A percentile compares a stretch with the other conserved stretches of the same genome.
phyloP scores from a whole-genome alignment of 2,888 invertebrate species.

The Eupithecia abbreviata region DNA sequence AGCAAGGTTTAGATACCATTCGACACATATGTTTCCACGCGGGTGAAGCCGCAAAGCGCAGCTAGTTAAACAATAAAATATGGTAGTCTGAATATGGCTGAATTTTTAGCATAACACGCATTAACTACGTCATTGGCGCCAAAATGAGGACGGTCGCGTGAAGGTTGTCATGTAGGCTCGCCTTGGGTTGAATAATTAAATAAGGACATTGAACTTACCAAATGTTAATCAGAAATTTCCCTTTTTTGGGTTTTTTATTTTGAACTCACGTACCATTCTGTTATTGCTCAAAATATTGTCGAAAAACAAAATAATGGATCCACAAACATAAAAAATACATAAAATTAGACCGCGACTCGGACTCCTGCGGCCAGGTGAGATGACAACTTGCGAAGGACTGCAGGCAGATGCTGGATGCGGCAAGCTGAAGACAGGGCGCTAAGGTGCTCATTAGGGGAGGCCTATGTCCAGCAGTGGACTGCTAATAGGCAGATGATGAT shows the following conservation, averaged over 20 bases:
- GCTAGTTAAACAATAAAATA: neutral
- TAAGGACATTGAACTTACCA: neutral
- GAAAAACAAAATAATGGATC: neutral
- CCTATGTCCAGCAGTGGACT: too few species aligned
- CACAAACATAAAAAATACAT: too few species aligned
- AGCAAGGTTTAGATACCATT: too few species aligned
- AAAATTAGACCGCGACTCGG: too few species aligned
- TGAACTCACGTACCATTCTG: neutral
- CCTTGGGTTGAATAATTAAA: neutral
- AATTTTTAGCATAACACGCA: neutral
- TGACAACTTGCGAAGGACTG: too few species aligned
- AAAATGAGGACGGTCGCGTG: neutral
- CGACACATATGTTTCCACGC: too few species aligned
- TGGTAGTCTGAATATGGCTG: neutral
- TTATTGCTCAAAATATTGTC: neutral
- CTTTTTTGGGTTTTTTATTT: neutral
- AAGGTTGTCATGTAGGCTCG: conserved; percentile 10
- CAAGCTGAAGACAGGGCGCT: too few species aligned
- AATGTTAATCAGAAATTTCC: neutral
- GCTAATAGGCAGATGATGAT: too few species aligned
- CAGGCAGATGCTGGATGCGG: too few species aligned
- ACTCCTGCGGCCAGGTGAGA: too few species aligned
- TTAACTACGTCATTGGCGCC: neutral
- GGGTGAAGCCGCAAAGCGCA: too few species aligned
- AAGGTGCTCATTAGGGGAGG: too few species aligned